Evolutionary conservation across 2,797 vertebrate genomes (phyloP), one percentile per base, ranked within the genome.

Genomic region (Lepilemur ruficaudatus): DNA sequence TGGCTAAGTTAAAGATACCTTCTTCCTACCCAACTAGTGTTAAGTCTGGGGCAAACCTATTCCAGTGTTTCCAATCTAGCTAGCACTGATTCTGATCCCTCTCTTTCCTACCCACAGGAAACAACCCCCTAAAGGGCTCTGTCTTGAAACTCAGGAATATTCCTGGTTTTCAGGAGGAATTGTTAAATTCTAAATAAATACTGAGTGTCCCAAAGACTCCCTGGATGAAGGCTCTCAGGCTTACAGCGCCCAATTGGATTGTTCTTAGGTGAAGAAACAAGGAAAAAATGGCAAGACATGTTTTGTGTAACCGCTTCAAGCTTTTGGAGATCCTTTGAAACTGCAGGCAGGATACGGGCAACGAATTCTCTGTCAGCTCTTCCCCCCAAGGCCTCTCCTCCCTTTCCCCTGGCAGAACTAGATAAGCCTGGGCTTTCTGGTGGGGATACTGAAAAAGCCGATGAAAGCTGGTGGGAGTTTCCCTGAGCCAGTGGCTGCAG

Each of bases 161-260:
- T 92, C 83, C 52, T 78, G 41, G 20, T 84, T 85, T 94, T 67
- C 48, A 35, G 48, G n/a, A 78, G 79, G 18, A 85, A 59, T 43
- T 97, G 97, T 72, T 92, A 81, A 97, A 88, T 15, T 75, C 20
- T 43, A 55, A 92, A 83, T 96, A 91, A 96, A 90, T 76, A 48
- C 25, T 8, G 67, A 69, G 12, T 93, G 55, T 95, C 76, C 78
- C n/a, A 78, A 88, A 96, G 57, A 61, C 25, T 91, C 25, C 30
- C 81, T 91, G 52, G 8, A 28, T n/a, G 38, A 89, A 30, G 11
- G 35, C 46, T 73, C 65, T 67, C n/a, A 94, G 23, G 23, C 80
- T 76, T 32, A 65, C 46, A 79, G 23, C 7, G 17, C 13, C 65
- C 46, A 67, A 67, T 30, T 69, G 38, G 38, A 52, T 70, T 78